Percentiles rank a stretch among this genome's conserved stretches.
phyloP scores from a whole-genome alignment of 2,113 vertebrate genomes.

The Leptosomus discolor region DNA sequence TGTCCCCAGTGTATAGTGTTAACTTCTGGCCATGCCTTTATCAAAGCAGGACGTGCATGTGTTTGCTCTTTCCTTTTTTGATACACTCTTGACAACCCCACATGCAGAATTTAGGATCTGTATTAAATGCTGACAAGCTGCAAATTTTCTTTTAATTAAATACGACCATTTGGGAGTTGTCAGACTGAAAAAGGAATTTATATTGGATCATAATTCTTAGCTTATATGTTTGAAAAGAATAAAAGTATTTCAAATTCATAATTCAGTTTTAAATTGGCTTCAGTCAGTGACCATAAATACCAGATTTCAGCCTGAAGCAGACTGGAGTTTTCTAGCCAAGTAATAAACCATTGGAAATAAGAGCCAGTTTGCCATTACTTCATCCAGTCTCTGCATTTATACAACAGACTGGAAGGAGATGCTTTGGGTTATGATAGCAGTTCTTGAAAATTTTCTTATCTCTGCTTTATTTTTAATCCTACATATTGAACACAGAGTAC shows the following conservation, averaged over 20 bases:
- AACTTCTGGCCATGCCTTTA: not conserved
- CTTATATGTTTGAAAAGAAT: not conserved
- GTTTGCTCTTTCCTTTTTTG: not conserved
- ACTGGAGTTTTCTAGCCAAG: not conserved
- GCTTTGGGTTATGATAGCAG: not conserved
- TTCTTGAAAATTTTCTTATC: not conserved
- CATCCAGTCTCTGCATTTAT: not conserved
- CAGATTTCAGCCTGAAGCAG: not conserved
- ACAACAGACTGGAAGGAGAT: not conserved
- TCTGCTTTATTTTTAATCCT: not conserved
- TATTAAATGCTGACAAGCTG: not conserved
- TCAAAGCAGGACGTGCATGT: accelerated
- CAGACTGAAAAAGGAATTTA: not conserved
- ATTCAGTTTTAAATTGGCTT: slow-evolving; percentile 11
- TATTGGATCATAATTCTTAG: not conserved
- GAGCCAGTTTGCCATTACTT: not conserved
- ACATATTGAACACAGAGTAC: not conserved
- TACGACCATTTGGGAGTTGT: not conserved
- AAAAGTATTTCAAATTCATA: not conserved
- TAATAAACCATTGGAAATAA: not conserved
- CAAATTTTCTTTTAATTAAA: not conserved
- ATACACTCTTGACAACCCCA: accelerated
- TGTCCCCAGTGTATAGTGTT: accelerated
- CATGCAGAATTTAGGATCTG: not conserved
- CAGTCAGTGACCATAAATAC: slow-evolving; percentile 8